These are phyloP conservation scores for Ctenodactylus gundi DNA, from an alignment of 2,113 vertebrate genomes.

Conservation along the genomic window DNA sequence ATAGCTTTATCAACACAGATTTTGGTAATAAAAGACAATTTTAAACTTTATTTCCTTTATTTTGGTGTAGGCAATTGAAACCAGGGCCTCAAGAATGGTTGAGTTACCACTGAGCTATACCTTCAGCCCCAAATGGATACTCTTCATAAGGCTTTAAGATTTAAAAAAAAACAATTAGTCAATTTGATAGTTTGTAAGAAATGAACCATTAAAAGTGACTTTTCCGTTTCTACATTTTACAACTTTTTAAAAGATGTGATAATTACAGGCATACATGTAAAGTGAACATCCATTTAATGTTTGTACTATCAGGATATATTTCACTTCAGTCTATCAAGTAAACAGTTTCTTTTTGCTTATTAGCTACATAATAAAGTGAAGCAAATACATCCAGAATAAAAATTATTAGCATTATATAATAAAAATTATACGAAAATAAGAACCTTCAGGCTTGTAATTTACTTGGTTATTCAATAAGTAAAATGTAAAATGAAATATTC, in stretches of 20 bases:
- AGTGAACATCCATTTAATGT: neutral
- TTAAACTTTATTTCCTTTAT: neutral
- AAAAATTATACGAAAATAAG: constrained; percentile 16
- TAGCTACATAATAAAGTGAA: constrained; percentile 23
- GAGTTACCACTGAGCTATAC: neutral
- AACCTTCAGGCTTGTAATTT: constrained; percentile 7
- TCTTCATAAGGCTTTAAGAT: neutral
- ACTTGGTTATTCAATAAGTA: constrained; percentile 37
- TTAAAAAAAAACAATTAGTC: neutral
- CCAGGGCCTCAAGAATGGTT: neutral
- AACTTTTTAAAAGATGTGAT: constrained; percentile 26
- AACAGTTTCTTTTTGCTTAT: neutral
- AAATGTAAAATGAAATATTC: neutral
- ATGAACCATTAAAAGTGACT: neutral
- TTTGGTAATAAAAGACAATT: neutral
- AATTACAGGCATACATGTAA: neutral
- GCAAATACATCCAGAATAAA: neutral
- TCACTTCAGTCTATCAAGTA: constrained; percentile 13
- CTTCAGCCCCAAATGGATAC: neutral
- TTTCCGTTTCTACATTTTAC: neutral
- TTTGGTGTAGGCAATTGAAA: neutral
- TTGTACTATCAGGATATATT: constrained; percentile 1
- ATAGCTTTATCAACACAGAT: neutral
- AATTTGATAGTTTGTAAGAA: constrained; percentile 6
- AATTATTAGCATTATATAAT: neutral